Base-by-base conservation (phyloP, 2,113 vertebrate species). In the Pituophis catenifer region DNA sequence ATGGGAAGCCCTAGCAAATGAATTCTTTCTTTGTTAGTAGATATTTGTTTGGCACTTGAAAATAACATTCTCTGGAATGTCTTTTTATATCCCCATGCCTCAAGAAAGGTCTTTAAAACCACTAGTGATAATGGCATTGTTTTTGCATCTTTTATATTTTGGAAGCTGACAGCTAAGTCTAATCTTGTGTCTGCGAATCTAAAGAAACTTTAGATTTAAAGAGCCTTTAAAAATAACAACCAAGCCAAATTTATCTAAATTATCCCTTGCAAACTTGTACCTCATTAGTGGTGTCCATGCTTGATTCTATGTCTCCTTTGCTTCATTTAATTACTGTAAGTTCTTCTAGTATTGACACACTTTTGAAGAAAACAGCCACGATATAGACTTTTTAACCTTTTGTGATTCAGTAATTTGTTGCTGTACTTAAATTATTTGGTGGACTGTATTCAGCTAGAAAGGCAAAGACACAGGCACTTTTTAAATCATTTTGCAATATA, bases 181-280 rank as follows among this genome's bases (percentile, higher is more conserved):
- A 89, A 93, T 90, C 93, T 94, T 94, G 90, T 86, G 10, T 95
- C 90, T 96, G 89, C 58, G 96, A 95, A 96, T 93, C 38, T 92
- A 96, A 97, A 96, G 93, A 92, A 52, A 96, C 23, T 91, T 38
- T 38, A 38, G 38, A 38, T 38, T 38, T 38, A 38, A 38, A 38
- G 95, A 95, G 95, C 89, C 53, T 19, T 17, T 24, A 59, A 91
- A 91, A 91, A 50, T 81, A 55, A 89, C 89, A 91, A 92, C 93
- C 95, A 96, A 96, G 92, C 92, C 91, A 91, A 89, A 88, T 94
- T 97, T 97, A 95, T 92, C 92, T 93, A 96, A 95, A 94, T 87
- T 91, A 95, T 93, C 62, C 21, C 75, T 95, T 95, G 95, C n/a
- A 94, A 97, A 94, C 0, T 1, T 91, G 92, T 91, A 91, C 95